A percentile compares a stretch with the other conserved stretches of the same genome.
phyloP scores from a whole-genome alignment of 2,113 vertebrate genomes.

The Nothoprocta pentlandii region DNA sequence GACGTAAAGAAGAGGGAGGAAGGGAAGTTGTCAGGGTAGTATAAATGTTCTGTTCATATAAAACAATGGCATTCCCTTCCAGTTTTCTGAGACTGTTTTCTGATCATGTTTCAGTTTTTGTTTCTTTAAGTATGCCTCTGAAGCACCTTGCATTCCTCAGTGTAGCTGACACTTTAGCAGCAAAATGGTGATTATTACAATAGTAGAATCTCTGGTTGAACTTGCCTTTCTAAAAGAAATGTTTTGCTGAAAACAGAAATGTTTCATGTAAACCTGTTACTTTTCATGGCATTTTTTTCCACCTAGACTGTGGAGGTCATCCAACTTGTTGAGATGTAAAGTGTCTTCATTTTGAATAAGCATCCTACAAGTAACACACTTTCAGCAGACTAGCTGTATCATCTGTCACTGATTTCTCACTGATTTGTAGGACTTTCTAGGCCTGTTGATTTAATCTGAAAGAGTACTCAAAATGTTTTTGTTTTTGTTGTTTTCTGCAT shows the following conservation, averaged over 20 bases:
- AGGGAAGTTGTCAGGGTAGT: rapidly evolving
- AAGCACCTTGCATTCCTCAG: rapidly evolving
- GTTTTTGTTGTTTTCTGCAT: neutral
- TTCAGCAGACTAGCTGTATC: neutral
- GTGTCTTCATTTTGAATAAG: neutral
- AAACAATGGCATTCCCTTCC: neutral
- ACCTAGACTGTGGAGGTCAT: neutral
- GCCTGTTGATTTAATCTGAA: neutral
- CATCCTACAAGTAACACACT: neutral
- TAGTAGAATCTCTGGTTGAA: neutral
- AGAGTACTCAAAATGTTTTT: neutral
- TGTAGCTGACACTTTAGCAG: rapidly evolving
- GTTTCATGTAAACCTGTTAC: neutral
- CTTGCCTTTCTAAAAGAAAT: neutral
- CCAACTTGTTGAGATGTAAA: neutral
- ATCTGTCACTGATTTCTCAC: neutral
- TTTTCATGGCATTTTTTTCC: neutral
- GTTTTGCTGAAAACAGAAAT: neutral
- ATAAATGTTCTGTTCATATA: rapidly evolving
- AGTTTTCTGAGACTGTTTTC: neutral
- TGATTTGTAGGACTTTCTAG: neutral
- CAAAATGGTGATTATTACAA: neutral
- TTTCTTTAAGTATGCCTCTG: neutral
- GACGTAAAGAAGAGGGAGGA: rapidly evolving
- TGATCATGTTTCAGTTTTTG: neutral